Percentiles rank a stretch among this genome's conserved stretches.
Conservation (phyloP, 2,113 vertebrate genomes). For the Ictidomys tridecemlineatus region DNA sequence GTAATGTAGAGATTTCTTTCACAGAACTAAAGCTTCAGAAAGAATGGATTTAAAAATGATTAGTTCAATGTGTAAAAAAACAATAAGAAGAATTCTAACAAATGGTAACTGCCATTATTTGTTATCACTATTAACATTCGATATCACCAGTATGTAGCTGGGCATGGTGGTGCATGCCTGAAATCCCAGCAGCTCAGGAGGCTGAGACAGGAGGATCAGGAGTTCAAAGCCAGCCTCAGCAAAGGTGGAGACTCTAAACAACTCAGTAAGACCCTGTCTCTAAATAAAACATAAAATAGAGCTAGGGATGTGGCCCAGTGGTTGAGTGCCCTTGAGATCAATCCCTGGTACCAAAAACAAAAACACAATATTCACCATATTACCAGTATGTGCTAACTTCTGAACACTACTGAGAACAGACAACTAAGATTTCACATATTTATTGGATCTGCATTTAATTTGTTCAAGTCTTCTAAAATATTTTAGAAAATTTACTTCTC, state of each 20-base stretch:
- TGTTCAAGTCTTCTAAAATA: constrained; percentile 12
- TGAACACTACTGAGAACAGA: background rate
- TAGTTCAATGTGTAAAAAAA: background rate
- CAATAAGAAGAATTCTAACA: background rate
- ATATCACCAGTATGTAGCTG: too few species aligned
- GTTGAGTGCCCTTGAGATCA: too few species aligned
- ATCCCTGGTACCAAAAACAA: too few species aligned
- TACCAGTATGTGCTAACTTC: background rate
- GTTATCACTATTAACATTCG: background rate
- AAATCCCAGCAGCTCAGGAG: too few species aligned
- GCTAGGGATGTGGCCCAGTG: too few species aligned
- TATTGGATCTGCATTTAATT: constrained; percentile 32
- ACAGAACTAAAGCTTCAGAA: background rate
- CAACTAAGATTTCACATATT: background rate
- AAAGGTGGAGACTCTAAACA: too few species aligned
- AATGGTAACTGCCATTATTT: background rate
- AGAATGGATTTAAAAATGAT: background rate
- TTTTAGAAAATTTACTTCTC: constrained; percentile 3
- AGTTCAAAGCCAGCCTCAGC: too few species aligned
- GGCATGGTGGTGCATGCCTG: too few species aligned
- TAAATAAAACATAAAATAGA: too few species aligned
- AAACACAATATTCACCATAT: too few species aligned
- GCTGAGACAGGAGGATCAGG: too few species aligned
- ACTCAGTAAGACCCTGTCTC: too few species aligned
- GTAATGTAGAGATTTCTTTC: background rate